Percentiles rank a stretch among this genome's conserved stretches.
These are phyloP conservation scores for Spinus olivaceus DNA, from an alignment of 2,797 vertebrate species.

Conservation along the genomic window DNA sequence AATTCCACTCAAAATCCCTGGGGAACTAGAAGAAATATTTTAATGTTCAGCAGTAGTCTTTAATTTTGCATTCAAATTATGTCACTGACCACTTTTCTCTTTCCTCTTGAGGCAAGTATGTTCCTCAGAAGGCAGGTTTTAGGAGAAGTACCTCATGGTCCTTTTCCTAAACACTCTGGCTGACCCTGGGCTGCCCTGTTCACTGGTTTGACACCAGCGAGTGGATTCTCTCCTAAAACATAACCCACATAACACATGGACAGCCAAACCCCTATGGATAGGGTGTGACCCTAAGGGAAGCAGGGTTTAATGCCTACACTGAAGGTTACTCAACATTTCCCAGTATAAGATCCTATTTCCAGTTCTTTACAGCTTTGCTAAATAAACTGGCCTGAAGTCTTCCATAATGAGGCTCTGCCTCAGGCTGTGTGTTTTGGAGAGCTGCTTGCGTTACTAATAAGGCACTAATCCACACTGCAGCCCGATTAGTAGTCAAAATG, in stretches of 20 bases:
- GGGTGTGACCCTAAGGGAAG: background rate
- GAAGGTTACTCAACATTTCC: background rate
- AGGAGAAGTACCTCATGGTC: background rate
- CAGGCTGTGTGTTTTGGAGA: constrained; percentile 36
- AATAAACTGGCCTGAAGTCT: constrained; percentile 26
- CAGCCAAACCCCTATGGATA: background rate
- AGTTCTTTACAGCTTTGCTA: constrained; percentile 19
- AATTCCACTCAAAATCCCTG: constrained; percentile 17
- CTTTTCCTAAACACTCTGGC: background rate
- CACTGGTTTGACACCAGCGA: background rate
- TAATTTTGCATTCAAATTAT: constrained; percentile 57
- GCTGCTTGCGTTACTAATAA: constrained; percentile 4
- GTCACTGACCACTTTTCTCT: constrained; percentile 23
- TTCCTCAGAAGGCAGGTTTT: background rate
- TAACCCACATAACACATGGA: background rate
- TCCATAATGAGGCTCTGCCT: constrained; percentile 13
- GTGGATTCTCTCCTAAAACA: background rate
- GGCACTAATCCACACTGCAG: constrained; percentile 40
- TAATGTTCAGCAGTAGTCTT: constrained; percentile 40
- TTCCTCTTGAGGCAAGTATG: background rate
- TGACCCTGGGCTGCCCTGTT: background rate
- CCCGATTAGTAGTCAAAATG: constrained; percentile 45
- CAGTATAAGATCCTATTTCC: background rate
- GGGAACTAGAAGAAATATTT: constrained; percentile 46
- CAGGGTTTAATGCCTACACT: background rate